Conservation (phyloP, 2,888 invertebrate genomes). For the Myathropa florea region DNA sequence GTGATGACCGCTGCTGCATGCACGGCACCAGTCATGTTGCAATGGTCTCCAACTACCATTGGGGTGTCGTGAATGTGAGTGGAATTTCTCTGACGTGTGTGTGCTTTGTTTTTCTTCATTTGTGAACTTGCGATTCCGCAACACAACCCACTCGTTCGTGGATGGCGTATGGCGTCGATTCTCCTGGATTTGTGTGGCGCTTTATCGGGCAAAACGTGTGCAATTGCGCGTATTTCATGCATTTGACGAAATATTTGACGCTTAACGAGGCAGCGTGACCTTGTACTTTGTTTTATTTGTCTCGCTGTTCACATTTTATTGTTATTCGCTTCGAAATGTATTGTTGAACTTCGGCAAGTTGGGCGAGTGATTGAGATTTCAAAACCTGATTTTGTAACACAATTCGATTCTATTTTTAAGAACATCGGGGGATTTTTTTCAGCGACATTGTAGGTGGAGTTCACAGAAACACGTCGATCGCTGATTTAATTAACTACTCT, state of each 20-base stretch:
- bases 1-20: neutral
- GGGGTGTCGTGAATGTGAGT: conserved; percentile 17
- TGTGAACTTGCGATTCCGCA: conserved; percentile 18
- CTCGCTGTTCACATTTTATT: conserved; percentile 17
- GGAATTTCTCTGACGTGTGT: conserved; percentile 29
- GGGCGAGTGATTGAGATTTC: neutral
- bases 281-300: conserved; percentile 54
- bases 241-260: conserved; percentile 59
- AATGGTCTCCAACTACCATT: conserved; percentile 1
- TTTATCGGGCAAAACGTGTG: conserved; percentile 50
- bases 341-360: neutral
- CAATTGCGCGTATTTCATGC: conserved; percentile 55
- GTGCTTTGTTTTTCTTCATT: neutral
- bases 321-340: neutral
- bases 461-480: too few species aligned
- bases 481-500: too few species aligned
- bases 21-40: neutral
- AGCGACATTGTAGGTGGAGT: too few species aligned
- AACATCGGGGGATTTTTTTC: neutral
- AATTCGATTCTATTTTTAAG: neutral
- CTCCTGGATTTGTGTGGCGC: conserved; percentile 47
- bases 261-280: conserved; percentile 49
- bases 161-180: conserved; percentile 3
- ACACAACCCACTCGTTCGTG: neutral
- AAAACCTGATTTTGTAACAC: neutral